phyloP scores from a whole-genome alignment of 2,797 vertebrate genomes.

The Enteromius afrohamiltoni region DNA sequence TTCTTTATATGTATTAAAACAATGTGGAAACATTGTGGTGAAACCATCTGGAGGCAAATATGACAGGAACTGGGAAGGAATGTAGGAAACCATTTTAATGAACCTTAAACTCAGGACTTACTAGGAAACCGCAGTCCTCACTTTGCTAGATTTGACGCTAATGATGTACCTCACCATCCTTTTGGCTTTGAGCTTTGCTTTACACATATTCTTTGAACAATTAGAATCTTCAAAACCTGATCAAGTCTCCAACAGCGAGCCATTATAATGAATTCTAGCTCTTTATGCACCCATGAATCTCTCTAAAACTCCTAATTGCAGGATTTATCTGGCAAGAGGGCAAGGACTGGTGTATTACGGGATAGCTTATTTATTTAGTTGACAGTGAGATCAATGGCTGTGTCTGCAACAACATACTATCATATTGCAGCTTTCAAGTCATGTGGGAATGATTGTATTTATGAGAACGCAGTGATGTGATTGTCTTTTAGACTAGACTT shows the following conservation, averaged over 20 bases:
- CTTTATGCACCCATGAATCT: neutral
- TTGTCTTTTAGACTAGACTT: conserved; percentile 15
- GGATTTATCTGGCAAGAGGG: conserved; percentile 17
- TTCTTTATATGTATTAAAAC: conserved; percentile 1
- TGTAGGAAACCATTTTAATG: conserved; percentile 42
- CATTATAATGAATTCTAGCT: conserved; percentile 16
- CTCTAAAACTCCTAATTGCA: neutral
- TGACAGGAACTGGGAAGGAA: conserved; percentile 27
- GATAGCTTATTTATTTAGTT: neutral
- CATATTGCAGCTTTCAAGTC: conserved; percentile 1
- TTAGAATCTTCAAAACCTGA: conserved; percentile 20
- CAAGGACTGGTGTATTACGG: neutral
- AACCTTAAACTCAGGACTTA: conserved; percentile 24
- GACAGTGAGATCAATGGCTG: conserved; percentile 1
- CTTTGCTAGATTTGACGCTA: conserved; percentile 31
- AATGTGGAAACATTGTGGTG: conserved; percentile 6
- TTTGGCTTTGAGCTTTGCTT: conserved; percentile 26
- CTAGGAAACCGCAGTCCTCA: neutral
- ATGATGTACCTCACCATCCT: conserved; percentile 32
- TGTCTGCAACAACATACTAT: neutral
- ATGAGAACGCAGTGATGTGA: conserved; percentile 5
- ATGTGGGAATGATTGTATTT: neutral
- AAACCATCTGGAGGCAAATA: conserved; percentile 7
- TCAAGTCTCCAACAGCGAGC: neutral
- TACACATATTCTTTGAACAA: conserved; percentile 5